Percentiles rank a stretch among this genome's conserved stretches.
These are phyloP conservation scores for Temnothorax curvispinosus DNA, from an alignment of 1,140 invertebrate species.

Conservation along the genomic window DNA sequence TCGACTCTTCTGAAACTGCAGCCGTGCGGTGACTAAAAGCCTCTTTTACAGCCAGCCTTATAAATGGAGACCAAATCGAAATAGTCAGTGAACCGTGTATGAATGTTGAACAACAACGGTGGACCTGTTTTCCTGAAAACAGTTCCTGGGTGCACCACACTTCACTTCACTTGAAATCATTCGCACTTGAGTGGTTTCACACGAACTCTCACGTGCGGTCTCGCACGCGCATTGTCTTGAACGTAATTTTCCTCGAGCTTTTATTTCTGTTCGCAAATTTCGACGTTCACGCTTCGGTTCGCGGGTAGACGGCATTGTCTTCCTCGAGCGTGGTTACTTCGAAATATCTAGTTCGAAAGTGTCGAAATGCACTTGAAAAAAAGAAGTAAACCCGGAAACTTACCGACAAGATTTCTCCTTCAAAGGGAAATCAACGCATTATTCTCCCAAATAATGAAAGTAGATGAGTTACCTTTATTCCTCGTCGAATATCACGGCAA, in stretches of 20 bases:
- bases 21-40: constrained; percentile 64
- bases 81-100: constrained; percentile 72
- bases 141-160: constrained; percentile 52
- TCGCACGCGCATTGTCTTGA: constrained; percentile 40
- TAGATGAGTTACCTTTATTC: background rate
- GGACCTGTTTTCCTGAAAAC: constrained; percentile 34
- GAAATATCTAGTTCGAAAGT: constrained; percentile 12
- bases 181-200: constrained; percentile 64
- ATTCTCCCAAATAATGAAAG: constrained; percentile 20
- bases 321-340: background rate
- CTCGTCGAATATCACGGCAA: background rate
- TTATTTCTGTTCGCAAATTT: constrained; percentile 1
- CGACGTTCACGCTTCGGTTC: constrained; percentile 3
- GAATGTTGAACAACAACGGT: background rate
- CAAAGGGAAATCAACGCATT: constrained; percentile 11
- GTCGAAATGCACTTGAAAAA: background rate
- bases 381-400: background rate
- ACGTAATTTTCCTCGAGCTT: constrained; percentile 6
- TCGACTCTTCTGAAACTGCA: constrained; percentile 30
- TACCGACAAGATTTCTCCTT: background rate
- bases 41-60: constrained; percentile 66
- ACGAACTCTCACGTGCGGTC: constrained; percentile 36
- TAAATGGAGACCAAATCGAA: constrained; percentile 70
- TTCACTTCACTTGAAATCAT: constrained; percentile 50
- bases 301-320: background rate